Base-by-base conservation (phyloP, 2,888 invertebrate genomes). In the Thymelicus lineola region DNA sequence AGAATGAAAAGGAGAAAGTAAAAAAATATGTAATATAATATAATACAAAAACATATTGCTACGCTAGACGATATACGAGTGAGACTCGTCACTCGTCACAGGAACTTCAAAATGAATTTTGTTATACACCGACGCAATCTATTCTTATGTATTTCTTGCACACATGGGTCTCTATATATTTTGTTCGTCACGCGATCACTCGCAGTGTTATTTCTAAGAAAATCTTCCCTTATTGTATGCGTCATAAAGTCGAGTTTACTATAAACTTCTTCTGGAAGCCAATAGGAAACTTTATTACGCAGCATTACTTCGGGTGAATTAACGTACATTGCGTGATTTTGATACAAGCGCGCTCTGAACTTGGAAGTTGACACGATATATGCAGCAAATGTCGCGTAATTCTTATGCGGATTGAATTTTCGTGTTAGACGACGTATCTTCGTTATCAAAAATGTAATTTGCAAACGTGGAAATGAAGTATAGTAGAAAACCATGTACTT, bases 241-340 rank as follows among this genome's bases (percentile, higher is more conserved):
- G 14, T 1, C 1, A 63, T n/a, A 69, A 6, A 14, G 53, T 20
- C 4, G 36, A 69, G 17, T 69, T 57, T 68, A n/a, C 48, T 7
- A 5, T 20, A 10, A 28, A 28, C 15, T 50, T 50, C 9, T 10
- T n/a, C 20, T 6, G 45, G 42, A 35, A 42, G 17, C 38, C 36
- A 53, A 42, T 15, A 58, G 55, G 35, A 48, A 58, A 55, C 46
- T 63, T 63, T 57, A 62, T 69, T 69, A 69, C 62, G 68, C 35
- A 63, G 62, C 28, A 58, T 36, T 48, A 36, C 58, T n/a, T 53
- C 60, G 68, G 14, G 17, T 62, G 63, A 57, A 58, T 69, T 69
- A 63, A 59, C 63, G 58, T 69, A 63, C 63, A 69, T 69, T 69
- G 69, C 69, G 63, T 63, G 57, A 69, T 58, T 63, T 38, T 63